phyloP scores from a whole-genome alignment of 2,888 invertebrate genomes.

The Ornithoptera alexandrae region DNA sequence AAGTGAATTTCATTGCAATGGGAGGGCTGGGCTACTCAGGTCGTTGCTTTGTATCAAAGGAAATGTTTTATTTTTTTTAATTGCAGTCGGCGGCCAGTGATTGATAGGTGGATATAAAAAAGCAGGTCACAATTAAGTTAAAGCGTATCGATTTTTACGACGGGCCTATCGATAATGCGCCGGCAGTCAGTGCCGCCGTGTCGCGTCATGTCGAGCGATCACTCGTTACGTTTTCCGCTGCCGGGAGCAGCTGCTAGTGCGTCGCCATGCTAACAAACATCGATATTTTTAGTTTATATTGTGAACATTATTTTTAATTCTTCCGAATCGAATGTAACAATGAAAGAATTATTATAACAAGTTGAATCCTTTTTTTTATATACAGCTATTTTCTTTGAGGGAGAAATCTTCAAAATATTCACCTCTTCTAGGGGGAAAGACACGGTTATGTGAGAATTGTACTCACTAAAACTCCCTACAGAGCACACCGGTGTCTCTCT shows the following conservation, averaged over 20 bases:
- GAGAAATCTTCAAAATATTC: no score
- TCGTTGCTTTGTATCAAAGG: no score
- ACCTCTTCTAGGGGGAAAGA: no score
- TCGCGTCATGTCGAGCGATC: slow-evolving; percentile 37
- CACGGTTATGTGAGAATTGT: no score
- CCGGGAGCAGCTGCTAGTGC: slow-evolving; percentile 33
- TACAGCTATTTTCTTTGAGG: no score
- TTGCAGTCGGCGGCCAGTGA: not conserved
- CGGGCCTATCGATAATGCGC: slow-evolving; percentile 27
- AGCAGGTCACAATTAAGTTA: slow-evolving; percentile 32
- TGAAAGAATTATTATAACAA: no score
- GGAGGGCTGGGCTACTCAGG: not conserved
- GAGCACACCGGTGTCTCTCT: no score
- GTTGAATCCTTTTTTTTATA: no score
- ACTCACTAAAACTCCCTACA: no score
- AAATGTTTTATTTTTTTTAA: no score
- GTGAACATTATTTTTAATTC: not conserved
- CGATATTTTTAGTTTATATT: slow-evolving; percentile 23
- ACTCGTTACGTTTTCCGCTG: slow-evolving; percentile 34
- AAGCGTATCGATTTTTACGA: slow-evolving; percentile 30
- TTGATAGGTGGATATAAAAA: slow-evolving; percentile 4
- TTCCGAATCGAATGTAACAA: not conserved
- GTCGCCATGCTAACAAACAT: slow-evolving; percentile 10
- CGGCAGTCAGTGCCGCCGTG: slow-evolving; percentile 26
- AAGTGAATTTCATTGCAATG: not conserved